Evolutionary conservation across 2,888 invertebrate genomes (phyloP).

Genomic region (Slavum lentiscoides): DNA sequence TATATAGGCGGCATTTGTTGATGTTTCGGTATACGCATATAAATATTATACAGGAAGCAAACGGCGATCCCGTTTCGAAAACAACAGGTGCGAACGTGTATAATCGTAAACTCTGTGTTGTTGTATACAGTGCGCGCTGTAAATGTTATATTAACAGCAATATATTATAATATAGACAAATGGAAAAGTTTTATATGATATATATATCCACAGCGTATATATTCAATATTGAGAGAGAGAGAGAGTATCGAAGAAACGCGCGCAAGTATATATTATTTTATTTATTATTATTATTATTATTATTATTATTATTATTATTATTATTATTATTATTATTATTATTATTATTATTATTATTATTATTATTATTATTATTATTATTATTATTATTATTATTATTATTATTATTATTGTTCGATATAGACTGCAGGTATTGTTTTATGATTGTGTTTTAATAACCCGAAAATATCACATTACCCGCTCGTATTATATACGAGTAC

Average conservation of each 20-base stretch:
- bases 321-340: too few relatives aligned
- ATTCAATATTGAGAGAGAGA: too few relatives aligned
- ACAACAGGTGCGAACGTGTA: conserved; percentile 44
- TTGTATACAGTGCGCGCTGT: background rate
- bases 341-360: too few relatives aligned
- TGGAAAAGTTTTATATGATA: too few relatives aligned
- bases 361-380: too few relatives aligned
- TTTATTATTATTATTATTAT: too few relatives aligned
- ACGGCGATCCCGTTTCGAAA: background rate
- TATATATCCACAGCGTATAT: too few relatives aligned
- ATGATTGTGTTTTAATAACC: background rate
- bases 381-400: too few relatives aligned
- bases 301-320: too few relatives aligned
- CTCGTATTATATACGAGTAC: background rate
- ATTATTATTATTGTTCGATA: too few relatives aligned
- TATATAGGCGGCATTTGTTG: conserved; percentile 23
- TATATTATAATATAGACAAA: background rate
- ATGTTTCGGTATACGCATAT: conserved; percentile 17
- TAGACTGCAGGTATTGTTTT: background rate
- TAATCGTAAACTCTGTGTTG: background rate
- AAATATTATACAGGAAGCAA: conserved; percentile 43
- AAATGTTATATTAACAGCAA: conserved; percentile 3
- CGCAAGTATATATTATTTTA: too few relatives aligned
- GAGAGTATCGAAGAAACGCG: too few relatives aligned
- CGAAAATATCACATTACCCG: conserved; percentile 7